Evolutionary conservation across 2,888 invertebrate species (phyloP), one percentile per base, ranked within the genome.

Genomic region (Eristalis pertinax): DNA sequence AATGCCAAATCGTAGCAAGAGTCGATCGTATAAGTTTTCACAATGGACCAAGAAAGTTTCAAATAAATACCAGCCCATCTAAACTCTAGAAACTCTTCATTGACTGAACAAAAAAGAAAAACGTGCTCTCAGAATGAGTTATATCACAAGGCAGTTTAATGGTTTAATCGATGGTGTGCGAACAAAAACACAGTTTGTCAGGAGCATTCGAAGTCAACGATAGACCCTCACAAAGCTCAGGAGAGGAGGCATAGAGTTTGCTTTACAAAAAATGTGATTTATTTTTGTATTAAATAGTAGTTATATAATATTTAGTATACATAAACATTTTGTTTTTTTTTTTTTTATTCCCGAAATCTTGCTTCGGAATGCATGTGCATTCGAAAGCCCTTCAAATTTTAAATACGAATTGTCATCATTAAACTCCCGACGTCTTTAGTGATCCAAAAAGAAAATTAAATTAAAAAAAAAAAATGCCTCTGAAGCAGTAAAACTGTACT

Each of bases 241-340:
- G 43, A 19, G 50, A 50, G 1, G n/a, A n/a, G 19, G 10, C 19
- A 19, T 50, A 8, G 50, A 8, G 19, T 26, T 58, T 24, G 26
- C 15, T 65, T 32, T 29, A 70, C 58, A 74, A 83, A 82, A 86
- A 86, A 79, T 35, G 38, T 73, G 22, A 58, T 74, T 68, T 86
- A 72, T 86, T 83, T 81, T 69, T 65, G 69, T 77, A 74, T 86
- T 86, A 83, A 83, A 86, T 74, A 86, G 83, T 83, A 38, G 67
- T 74, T 78, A 63, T 70, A 70, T 65, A 77, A 64, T 78, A 78
- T 77, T 65, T 84, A 56, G 65, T 83, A 78, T 70, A 83, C 75
- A 79, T 50, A 24, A 70, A 75, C 70, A 78, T 69, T 63, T 75
- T 13, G 24, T 76, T 76, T 19, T 62, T 58, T 0, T 60, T 67